Conservation (phyloP, 2,888 invertebrate genomes). For the Brenthis hecate region DNA sequence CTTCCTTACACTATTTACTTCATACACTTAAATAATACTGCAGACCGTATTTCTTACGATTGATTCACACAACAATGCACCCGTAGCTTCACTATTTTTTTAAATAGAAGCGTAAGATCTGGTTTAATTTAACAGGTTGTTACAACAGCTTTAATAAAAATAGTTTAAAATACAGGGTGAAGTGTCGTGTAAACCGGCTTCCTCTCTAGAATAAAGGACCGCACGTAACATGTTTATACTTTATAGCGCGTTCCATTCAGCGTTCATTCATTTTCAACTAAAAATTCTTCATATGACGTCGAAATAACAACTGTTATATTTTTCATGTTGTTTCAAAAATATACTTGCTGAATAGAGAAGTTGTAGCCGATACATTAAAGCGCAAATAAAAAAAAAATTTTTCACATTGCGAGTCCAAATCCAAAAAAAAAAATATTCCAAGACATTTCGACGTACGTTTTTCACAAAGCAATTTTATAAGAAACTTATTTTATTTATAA, state of each 20-base stretch:
- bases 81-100: not conserved
- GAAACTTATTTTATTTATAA: no score
- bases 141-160: not conserved
- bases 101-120: not conserved
- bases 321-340: no score
- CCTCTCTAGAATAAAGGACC: not conserved
- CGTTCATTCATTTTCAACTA: not conserved
- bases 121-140: no score
- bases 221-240: not conserved
- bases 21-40: conserved; percentile 31
- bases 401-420: no score
- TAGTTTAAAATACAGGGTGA: not conserved
- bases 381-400: no score
- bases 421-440: no score
- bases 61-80: not conserved
- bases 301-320: not conserved
- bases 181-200: not conserved
- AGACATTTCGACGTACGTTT: no score
- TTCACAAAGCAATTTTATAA: no score
- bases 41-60: conserved; percentile 5
- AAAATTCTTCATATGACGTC: not conserved
- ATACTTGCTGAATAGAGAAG: no score
- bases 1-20: conserved; percentile 8
- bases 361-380: no score
- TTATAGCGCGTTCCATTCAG: conserved; percentile 6